Evolutionary conservation across 2,113 vertebrate species (phyloP).

Genomic region (Spilogale gracilis): DNA sequence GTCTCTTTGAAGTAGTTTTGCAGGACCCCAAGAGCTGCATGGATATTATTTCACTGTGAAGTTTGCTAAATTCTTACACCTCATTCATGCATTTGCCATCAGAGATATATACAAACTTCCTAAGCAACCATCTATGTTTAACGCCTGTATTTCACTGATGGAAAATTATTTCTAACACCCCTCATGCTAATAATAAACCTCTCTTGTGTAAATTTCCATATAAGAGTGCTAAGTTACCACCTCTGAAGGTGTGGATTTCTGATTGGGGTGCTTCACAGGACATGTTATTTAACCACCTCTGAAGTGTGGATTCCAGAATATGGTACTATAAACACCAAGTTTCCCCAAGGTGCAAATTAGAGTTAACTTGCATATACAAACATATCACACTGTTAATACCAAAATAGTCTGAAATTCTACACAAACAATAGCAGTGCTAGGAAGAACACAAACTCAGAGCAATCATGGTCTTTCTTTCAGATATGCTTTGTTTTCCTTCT

Average conservation of each 20-base stretch:
- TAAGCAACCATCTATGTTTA: not conserved
- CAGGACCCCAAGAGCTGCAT: not conserved
- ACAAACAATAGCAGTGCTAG: not conserved
- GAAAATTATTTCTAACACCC: conserved; percentile 64
- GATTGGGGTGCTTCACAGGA: not conserved
- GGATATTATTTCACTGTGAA: not conserved
- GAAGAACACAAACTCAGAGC: not conserved
- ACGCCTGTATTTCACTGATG: conserved; percentile 42
- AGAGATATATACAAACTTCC: not conserved
- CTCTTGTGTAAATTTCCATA: conserved; percentile 48
- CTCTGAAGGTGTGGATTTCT: conserved; percentile 49
- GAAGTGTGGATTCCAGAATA: conserved; percentile 67
- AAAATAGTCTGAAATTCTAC: conserved; percentile 23
- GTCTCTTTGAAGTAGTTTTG: not conserved
- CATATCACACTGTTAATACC: not conserved
- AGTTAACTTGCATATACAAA: conserved; percentile 57
- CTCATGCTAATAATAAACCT: conserved; percentile 59
- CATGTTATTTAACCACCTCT: conserved; percentile 2
- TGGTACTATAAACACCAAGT: not conserved
- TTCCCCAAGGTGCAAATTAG: conserved; percentile 56
- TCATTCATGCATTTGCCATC: not conserved
- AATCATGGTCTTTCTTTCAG: not conserved
- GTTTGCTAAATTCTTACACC: not conserved
- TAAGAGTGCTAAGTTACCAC: conserved; percentile 64
- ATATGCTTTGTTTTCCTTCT: not conserved